Evolutionary conservation across 2,113 vertebrate species (phyloP).

Genomic region (Polypterus bichir): DNA sequence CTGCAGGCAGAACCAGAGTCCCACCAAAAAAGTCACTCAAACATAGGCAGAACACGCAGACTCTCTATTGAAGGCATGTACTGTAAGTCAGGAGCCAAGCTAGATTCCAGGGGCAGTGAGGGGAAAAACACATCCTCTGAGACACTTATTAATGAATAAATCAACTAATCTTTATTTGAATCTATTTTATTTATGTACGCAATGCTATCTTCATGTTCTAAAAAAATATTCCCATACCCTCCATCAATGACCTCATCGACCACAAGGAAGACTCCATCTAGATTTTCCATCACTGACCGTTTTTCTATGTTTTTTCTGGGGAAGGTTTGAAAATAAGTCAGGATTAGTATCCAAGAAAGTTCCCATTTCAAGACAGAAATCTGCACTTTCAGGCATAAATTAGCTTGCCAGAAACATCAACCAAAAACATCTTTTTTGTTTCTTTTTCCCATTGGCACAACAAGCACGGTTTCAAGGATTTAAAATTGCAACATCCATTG

Average conservation of each 20-base stretch:
- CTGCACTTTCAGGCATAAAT: neutral
- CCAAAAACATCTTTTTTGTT: neutral
- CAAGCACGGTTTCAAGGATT: too few species aligned
- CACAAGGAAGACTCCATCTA: conserved; percentile 63
- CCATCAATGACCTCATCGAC: conserved; percentile 76
- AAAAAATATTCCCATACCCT: conserved; percentile 42
- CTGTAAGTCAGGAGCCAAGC: too few species aligned
- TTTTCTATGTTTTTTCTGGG: conserved; percentile 70
- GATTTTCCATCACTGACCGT: conserved; percentile 61
- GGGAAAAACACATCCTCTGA: too few species aligned
- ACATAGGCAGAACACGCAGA: too few species aligned
- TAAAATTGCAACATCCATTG: too few species aligned
- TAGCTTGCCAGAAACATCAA: neutral
- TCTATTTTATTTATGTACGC: neutral
- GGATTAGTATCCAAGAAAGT: neutral
- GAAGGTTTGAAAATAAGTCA: neutral
- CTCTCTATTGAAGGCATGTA: too few species aligned
- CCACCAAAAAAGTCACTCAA: too few species aligned
- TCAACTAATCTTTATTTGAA: too few species aligned
- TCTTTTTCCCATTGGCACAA: neutral
- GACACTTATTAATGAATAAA: too few species aligned
- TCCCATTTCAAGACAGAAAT: neutral
- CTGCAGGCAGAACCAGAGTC: too few species aligned
- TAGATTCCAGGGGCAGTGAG: too few species aligned
- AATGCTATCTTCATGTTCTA: neutral